These are phyloP conservation scores for Drosophila neoperkinsi DNA, from an alignment of 2,888 invertebrate species.

Conservation along the genomic window DNA sequence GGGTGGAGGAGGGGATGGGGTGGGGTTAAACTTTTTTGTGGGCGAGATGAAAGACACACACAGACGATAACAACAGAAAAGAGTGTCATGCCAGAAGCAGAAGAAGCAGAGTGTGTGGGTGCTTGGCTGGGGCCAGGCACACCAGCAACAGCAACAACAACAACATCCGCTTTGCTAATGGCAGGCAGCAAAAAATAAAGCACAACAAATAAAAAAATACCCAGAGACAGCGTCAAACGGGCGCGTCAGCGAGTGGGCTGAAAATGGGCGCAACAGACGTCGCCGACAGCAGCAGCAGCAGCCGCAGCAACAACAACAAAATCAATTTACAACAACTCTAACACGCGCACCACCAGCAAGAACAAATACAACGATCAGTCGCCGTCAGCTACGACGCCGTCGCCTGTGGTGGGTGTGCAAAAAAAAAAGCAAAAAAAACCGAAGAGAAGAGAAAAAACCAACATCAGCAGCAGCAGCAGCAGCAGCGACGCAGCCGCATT, in stretches of 20 bases:
- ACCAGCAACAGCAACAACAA: constrained; percentile 41
- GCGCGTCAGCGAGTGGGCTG: constrained; percentile 81
- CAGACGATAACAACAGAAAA: constrained; percentile 37
- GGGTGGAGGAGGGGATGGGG: constrained; percentile 26
- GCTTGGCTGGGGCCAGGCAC: constrained; percentile 11
- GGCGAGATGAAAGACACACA: constrained; percentile 50
- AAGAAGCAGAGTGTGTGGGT: constrained; percentile 21
- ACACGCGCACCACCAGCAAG: constrained; percentile 71
- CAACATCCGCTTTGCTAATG: constrained; percentile 82
- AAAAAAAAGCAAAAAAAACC: constrained; percentile 21
- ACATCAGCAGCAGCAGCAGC: constrained; percentile 25
- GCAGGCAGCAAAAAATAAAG: constrained; percentile 55
- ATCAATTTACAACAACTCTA: constrained; percentile 75
- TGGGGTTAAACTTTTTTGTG: constrained; percentile 63
- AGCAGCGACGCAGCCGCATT: constrained; percentile 39
- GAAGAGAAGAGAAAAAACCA: constrained; percentile 10
- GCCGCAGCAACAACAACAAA: constrained; percentile 61
- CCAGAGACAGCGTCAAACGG: constrained; percentile 48
- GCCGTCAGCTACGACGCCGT: constrained; percentile 29
- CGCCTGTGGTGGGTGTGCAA: constrained; percentile 72
- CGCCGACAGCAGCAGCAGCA: constrained; percentile 33
- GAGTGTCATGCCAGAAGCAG: constrained; percentile 68
- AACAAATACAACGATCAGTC: constrained; percentile 66
- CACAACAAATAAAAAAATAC: constrained; percentile 30
- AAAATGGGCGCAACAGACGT: constrained; percentile 81